Evolutionary conservation across 53 echinoderm and acorn worm genomes (phyloP).

Genomic region (Paelopatides confundens): DNA sequence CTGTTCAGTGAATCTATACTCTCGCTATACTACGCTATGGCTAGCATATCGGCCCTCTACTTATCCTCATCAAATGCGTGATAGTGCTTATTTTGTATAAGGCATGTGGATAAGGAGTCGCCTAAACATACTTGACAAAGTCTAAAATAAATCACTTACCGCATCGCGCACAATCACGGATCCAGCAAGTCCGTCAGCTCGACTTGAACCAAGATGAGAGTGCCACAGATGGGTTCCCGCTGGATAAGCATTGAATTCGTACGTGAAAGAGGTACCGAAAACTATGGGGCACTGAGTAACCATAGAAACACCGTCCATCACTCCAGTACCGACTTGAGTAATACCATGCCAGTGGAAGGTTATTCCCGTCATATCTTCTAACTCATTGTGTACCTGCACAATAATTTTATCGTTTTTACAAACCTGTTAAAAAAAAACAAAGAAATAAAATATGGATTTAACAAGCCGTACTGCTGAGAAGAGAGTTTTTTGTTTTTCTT

Average conservation of each 20-base stretch:
- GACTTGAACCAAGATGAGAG: slow-evolving; percentile 82
- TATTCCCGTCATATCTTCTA: slow-evolving; percentile 72
- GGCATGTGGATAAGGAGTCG: too few species aligned
- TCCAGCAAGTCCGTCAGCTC: slow-evolving; percentile 87
- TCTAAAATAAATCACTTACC: too few species aligned
- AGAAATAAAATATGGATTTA: neutral
- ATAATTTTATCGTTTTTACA: slow-evolving; percentile 80
- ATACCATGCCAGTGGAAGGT: slow-evolving; percentile 95
- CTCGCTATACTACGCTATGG: too few species aligned
- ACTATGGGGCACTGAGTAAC: slow-evolving; percentile 88
- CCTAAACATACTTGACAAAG: too few species aligned
- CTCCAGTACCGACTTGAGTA: slow-evolving; percentile 65
- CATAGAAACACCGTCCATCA: slow-evolving; percentile 89
- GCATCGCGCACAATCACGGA: slow-evolving; percentile 79
- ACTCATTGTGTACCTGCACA: slow-evolving; percentile 70
- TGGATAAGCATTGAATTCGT: slow-evolving; percentile 63
- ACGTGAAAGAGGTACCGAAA: slow-evolving; percentile 65
- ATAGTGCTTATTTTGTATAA: too few species aligned
- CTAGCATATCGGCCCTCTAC: too few species aligned
- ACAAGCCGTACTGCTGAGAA: too few species aligned
- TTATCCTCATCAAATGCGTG: too few species aligned
- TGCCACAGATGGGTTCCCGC: slow-evolving; percentile 86
- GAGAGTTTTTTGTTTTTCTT: neutral
- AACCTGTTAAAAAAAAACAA: slow-evolving; percentile 55
- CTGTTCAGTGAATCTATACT: too few species aligned